phyloP scores from a whole-genome alignment of 2,113 vertebrate species.

The Pandion haliaetus region DNA sequence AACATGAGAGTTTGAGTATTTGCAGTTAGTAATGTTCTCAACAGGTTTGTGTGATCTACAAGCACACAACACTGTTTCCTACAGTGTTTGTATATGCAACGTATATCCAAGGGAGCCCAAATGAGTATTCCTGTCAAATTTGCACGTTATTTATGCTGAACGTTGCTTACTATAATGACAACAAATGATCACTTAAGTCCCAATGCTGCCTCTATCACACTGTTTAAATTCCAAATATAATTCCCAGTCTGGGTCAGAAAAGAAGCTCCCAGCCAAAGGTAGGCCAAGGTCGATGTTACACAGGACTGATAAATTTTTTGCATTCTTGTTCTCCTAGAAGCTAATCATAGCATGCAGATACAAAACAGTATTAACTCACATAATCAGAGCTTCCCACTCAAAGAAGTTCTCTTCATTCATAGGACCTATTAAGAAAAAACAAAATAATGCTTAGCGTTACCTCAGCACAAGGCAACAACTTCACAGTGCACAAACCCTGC shows the following conservation, averaged over 20 bases:
- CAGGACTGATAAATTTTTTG: not conserved
- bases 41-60: not conserved
- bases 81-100: not conserved
- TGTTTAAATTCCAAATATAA: not conserved
- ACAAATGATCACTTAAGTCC: not conserved
- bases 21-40: not conserved
- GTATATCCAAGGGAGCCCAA: not conserved
- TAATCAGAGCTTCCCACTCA: slow-evolving; percentile 97
- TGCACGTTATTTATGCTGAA: not conserved
- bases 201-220: not conserved
- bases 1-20: not conserved
- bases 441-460: not conserved
- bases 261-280: not conserved
- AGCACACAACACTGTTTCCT: not conserved
- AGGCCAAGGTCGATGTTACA: not conserved
- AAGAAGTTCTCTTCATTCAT: slow-evolving; percentile 99
- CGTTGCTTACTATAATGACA: not conserved
- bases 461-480: not conserved
- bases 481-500: not conserved
- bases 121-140: not conserved
- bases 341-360: not conserved
- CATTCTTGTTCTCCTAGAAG: not conserved
- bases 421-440: slow-evolving; percentile 78
- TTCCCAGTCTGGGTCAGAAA: not conserved
- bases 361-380: slow-evolving; percentile 79